phyloP scores from a whole-genome alignment of 2,113 vertebrate species.

The Cololabis saira region DNA sequence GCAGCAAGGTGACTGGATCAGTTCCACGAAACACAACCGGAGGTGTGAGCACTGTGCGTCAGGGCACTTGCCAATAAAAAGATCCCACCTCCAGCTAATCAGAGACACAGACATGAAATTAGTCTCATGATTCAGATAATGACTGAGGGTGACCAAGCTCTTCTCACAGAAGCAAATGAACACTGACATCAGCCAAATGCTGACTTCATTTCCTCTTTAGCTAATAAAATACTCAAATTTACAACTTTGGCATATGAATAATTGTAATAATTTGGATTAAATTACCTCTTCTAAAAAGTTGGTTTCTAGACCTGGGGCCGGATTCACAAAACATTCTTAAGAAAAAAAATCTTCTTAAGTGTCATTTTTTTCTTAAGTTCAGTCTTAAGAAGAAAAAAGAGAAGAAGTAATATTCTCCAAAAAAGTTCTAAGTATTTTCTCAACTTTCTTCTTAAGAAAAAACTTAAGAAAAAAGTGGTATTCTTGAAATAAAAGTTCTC shows the following conservation, averaged over 20 bases:
- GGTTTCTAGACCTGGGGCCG: background rate
- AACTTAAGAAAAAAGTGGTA: no score
- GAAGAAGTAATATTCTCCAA: no score
- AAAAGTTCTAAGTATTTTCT: no score
- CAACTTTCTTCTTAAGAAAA: no score
- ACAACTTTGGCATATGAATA: slow-evolving; percentile 10
- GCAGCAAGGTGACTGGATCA: slow-evolving; percentile 12
- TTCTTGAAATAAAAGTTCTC: no score
- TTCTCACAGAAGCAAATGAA: slow-evolving; percentile 13
- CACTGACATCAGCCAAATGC: slow-evolving; percentile 22
- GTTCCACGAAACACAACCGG: slow-evolving; percentile 29
- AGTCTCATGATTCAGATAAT: slow-evolving; percentile 23
- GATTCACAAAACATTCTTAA: no score
- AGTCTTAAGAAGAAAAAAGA: no score
- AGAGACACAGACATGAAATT: slow-evolving; percentile 3
- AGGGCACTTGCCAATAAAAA: slow-evolving; percentile 30
- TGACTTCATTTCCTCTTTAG: slow-evolving; percentile 7
- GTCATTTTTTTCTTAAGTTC: no score
- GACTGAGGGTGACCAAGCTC: slow-evolving; percentile 29
- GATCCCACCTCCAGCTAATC: slow-evolving; percentile 35
- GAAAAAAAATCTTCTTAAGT: no score
- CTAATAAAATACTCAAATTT: background rate
- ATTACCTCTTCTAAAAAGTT: slow-evolving; percentile 27
- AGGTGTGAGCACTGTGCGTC: slow-evolving; percentile 4
- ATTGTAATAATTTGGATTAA: background rate